Percentiles rank a stretch among this genome's conserved stretches.
Conservation (phyloP, 2,113 vertebrate species). For the Lophochroa leadbeateri region DNA sequence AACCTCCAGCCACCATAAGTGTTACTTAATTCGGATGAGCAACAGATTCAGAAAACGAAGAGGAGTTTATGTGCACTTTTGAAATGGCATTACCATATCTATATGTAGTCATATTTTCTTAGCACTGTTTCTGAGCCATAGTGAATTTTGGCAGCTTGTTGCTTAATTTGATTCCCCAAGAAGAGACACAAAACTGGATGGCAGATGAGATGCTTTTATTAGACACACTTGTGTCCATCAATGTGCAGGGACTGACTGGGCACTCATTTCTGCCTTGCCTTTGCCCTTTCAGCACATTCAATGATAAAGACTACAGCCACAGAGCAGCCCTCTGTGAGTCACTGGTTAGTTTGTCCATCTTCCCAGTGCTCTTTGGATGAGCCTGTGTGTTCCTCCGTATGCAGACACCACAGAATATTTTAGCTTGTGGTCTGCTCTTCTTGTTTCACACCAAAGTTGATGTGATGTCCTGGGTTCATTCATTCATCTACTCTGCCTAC, state of each 20-base stretch:
- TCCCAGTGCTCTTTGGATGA: neutral
- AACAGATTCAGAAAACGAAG: neutral
- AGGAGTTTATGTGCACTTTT: neutral
- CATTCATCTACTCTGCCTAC: neutral
- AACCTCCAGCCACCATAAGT: neutral
- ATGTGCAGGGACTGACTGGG: neutral
- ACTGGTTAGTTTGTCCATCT: neutral
- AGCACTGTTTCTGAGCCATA: neutral
- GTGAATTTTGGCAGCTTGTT: neutral
- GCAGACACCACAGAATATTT: neutral
- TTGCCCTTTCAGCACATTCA: neutral
- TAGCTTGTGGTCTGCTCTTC: neutral
- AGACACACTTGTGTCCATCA: neutral
- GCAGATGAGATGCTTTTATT: neutral
- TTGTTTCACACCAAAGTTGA: neutral
- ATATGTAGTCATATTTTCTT: neutral
- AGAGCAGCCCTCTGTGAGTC: neutral
- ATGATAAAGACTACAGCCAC: neutral
- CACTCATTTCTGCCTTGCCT: neutral
- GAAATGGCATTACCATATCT: neutral
- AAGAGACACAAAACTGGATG: neutral
- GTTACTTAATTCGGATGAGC: neutral
- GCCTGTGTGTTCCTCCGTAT: neutral
- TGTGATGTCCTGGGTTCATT: neutral
- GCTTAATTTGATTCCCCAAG: neutral